Evolutionary conservation across 2,888 invertebrate species (phyloP), one percentile per base, ranked within the genome.

Genomic region (Venusia cambrica): DNA sequence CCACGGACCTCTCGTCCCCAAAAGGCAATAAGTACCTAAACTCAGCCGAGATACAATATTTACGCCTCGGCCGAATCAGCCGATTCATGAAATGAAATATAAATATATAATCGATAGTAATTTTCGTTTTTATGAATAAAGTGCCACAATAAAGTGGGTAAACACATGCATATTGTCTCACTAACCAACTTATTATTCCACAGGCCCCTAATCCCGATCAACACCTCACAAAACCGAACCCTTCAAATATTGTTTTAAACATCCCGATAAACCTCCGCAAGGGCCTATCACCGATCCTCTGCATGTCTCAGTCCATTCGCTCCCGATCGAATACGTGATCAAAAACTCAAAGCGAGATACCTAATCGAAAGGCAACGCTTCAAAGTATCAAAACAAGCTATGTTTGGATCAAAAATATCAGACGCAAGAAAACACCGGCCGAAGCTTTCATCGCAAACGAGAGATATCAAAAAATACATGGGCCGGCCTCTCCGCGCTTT

Each of bases 391-490:
- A 21, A 18, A 32, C 21, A 35, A 18, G 11, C 30, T 30, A 57
- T 68, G 67, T 69, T 59, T 12, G 27, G 27, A 34, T 28, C 33
- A 17, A 28, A 25, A 38, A 38, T 8, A 25, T 1, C 28, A 20
- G 28, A 24, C 33, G 26, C 11, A 68, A 66, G 71, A 73, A 72
- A 72, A 73, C 70, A 73, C 60, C 66, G 61, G 62, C 54, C 64
- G 64, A 69, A 58, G 61, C 63, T 70, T 65, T 74, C 72, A 65
- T 71, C 69, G 60, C 74, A 71, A 77, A 72, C 75, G 74, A 71
- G 75, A 79, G 75, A 78, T 83, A 81, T 81, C 74, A 83, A 85
- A 78, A 80, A 83, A 83, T 73, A 83, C 76, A 77, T 66, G 61
- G 69, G 61, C 66, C 75, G 73, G 66, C 70, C 78, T 75, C 72